Conservation (phyloP, 64 coral and sea anemone species). For the Porites lutea region DNA sequence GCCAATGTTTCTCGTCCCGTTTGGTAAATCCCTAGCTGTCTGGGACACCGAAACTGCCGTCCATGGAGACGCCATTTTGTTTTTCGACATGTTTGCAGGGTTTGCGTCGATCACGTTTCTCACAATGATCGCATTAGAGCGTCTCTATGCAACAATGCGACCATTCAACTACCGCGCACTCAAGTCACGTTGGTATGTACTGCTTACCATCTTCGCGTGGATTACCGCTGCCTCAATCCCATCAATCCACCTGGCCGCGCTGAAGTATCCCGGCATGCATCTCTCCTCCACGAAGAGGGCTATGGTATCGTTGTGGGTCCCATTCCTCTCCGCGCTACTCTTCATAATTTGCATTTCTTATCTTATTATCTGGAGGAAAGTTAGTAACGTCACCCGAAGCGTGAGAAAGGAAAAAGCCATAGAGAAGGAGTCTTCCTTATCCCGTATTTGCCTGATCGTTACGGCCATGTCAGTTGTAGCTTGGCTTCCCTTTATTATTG, state of each 20-base stretch:
- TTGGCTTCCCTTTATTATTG: background rate
- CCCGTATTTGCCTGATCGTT: background rate
- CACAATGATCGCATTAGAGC: background rate
- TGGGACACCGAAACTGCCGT: background rate
- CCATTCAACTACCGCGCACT: conserved; percentile 15
- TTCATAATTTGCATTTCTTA: background rate
- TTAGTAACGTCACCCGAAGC: background rate
- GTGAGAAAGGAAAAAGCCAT: background rate
- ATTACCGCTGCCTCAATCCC: background rate
- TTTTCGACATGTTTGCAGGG: conserved; percentile 23
- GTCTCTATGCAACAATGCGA: background rate
- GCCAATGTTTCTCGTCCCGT: background rate
- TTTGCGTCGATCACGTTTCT: background rate
- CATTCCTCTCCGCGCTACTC: conserved; percentile 11
- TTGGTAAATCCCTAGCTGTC: background rate
- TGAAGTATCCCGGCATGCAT: background rate
- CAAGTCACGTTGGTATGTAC: conserved; percentile 7
- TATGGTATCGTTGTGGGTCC: background rate
- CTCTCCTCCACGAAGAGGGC: background rate
- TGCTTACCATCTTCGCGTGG: background rate
- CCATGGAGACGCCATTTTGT: background rate
- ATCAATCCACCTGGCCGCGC: background rate
- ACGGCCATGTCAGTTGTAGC: background rate
- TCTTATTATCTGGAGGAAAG: background rate
- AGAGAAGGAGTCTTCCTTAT: conserved; percentile 15